A percentile compares a stretch with the other conserved stretches of the same genome.
Evolutionary conservation across 2,797 vertebrate species (phyloP).

Genomic region (Glossophaga mutica): DNA sequence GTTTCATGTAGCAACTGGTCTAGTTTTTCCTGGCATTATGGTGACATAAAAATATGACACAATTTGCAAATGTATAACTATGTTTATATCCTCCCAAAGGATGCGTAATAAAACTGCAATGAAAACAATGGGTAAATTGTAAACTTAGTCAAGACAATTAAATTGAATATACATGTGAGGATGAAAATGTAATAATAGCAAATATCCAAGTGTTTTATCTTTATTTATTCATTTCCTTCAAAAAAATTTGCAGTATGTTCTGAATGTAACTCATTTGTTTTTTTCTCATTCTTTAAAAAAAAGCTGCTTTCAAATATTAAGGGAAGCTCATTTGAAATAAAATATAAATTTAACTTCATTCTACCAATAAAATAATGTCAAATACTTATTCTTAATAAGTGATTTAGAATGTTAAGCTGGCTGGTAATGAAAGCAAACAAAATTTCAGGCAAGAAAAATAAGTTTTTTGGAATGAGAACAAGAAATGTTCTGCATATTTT

Average conservation of each 20-base stretch:
- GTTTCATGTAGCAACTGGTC: background rate
- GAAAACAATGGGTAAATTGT: background rate
- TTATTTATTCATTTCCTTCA: background rate
- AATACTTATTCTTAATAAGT: slow-evolving; percentile 17
- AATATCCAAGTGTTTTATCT: background rate
- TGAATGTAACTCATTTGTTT: background rate
- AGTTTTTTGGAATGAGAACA: background rate
- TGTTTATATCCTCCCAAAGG: background rate
- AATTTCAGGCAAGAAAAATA: background rate
- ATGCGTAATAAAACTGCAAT: background rate
- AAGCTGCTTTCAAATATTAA: slow-evolving; percentile 26
- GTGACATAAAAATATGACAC: background rate
- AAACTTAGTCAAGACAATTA: background rate
- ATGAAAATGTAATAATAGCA: background rate
- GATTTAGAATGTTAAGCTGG: background rate
- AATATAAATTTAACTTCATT: background rate
- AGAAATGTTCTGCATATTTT: background rate
- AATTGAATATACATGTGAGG: background rate
- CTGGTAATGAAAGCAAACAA: background rate
- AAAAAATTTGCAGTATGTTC: background rate
- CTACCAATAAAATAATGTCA: slow-evolving; percentile 15
- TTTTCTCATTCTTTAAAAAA: background rate
- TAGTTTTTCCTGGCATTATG: background rate
- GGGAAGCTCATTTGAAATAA: background rate
- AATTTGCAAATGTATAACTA: background rate